Evolutionary conservation across 2,113 vertebrate species (phyloP), one percentile per base, ranked within the genome.

Genomic region (Channa argus): DNA sequence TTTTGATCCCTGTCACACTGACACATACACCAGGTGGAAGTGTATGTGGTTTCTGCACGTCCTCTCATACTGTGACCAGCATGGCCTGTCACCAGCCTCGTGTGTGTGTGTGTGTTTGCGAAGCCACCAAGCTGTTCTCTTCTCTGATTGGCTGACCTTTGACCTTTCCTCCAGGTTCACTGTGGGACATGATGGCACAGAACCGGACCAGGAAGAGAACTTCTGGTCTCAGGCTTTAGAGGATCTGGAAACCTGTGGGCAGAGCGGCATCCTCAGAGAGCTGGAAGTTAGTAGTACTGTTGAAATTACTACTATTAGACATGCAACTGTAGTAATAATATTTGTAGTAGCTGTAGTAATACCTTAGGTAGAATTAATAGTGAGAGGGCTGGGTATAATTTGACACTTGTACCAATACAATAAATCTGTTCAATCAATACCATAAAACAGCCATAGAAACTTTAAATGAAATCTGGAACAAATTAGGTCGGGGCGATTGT

Each of bases 141-240:
- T 12, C 49, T 79, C 76, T 91, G 71, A 76, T 86, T 89, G 84
- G 82, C 54, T 85, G 68, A 86, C 71, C 50, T 68, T 43, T 59
- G 41, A 74, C 74, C 53, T 81, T 46, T 36, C 47, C 15, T 34
- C 7, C 68, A 99, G 97, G 90, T 98, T 97, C 83, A 77, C 93
- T 66, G 96, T 96, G 65, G 92, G 94, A 13, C 95, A 95, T 0
- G 96, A 98, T 14, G 95, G 95, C 54, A 93, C 94, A 0, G 97
- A 99, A 86, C 95, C 95, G 1, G 98, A 99, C 87, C 98, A 98
- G 88, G 97, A 99, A 76, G 98, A 99, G 93, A 99, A 96, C 90
- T 99, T 99, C 94, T 99, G 98, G 98, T 99, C 98, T 78, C 98
- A 99, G 90, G 98, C 98, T 0, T 94, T 99, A 90, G 98, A 99